Base-by-base conservation (phyloP, 2,113 vertebrate species). In the Numida meleagris region DNA sequence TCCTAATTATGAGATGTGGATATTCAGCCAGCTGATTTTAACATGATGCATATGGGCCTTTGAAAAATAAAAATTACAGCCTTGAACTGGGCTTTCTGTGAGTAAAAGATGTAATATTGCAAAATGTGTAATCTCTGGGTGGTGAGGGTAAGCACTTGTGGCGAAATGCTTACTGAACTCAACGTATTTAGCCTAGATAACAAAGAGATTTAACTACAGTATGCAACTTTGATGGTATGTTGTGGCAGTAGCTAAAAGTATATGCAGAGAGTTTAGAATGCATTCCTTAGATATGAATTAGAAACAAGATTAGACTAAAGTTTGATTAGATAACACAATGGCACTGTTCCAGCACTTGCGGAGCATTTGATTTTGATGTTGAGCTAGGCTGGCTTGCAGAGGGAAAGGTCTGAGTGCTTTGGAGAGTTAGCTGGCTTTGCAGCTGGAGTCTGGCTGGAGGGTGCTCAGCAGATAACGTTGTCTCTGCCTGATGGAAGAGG, bases 231-330 rank as follows among this genome's bases (percentile, higher is more conserved):
- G 1, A 1, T 80, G 82, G 77, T 95, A 86, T 96, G 95, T 94
- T 68, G 90, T 90, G 86, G 79, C 82, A 93, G 48, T 90, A 82
- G 70, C 85, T 94, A 58, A 81, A 83, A 86, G 88, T 61, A 75
- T 82, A 78, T 78, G 73, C 58, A 86, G 58, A 82, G 57, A 53
- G 61, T 61, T 95, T 79, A 90, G 82, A 95, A 94, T 94, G 70
- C 93, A 93, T 95, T 96, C 94, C 86, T 95, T 83, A 93, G 93
- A 95, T 94, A 94, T 38, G 79, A 90, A 95, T 94, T 93, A 68
- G 83, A 95, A 96, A 91, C 62, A 72, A 90, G 88, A 90, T 86
- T 68, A 83, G 80, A 70, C 75, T 94, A 76, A 93, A 77, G 91
- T 94, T 83, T 81, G 82, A 91, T 91, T 88, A 96, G 94, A 76